Base-by-base conservation (phyloP, 2,797 vertebrate genomes). In the Alosa sapidissima region DNA sequence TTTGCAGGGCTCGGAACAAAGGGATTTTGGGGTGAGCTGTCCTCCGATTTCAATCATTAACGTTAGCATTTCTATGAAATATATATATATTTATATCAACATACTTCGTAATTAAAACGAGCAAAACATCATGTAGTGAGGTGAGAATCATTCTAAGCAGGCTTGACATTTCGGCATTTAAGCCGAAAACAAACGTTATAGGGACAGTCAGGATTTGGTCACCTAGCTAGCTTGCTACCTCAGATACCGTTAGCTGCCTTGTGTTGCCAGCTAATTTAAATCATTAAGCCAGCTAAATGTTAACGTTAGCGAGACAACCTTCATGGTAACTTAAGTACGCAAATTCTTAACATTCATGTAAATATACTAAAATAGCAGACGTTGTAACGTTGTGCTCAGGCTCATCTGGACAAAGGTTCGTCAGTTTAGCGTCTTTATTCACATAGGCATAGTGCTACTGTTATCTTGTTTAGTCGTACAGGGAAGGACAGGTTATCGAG, bases 21-120 rank as follows among this genome's bases (percentile, higher is more conserved):
- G 82, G 84, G 85, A 88, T 90, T 86, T 90, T 87, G 85, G 87
- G 93, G 94, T 94, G 93, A 94, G 94, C 94, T 87, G 83, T 82
- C 54, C 81, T 81, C 45, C 81, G 87, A 81, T 83, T 83, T 81
- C 83, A 68, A 87, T 84, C 21, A 72, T 81, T 78, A 84, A 83
- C 85, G 16, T 78, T 65, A 81, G 81, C 82, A 83, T 58, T 85
- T 36, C 60, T 58, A 82, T 83, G n/a, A 78, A 82, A 65, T 3
- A 58, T 28, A 28, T 28, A 28, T 28, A 28, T 47, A 47, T 72
- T 78, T 33, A 13, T n/a, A 60, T 72, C 84, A 16, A 45, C 2
- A 13, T 82, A 0, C 49, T n/a, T 86, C 2, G 41, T 41, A 41
- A 78, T 9, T 36, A 47, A 47, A 9, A 9, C 16, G 72, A 72